Percentiles rank a stretch among this genome's conserved stretches.
Conservation (phyloP, 2,113 vertebrate genomes). For the Dendropsophus ebraccatus region DNA sequence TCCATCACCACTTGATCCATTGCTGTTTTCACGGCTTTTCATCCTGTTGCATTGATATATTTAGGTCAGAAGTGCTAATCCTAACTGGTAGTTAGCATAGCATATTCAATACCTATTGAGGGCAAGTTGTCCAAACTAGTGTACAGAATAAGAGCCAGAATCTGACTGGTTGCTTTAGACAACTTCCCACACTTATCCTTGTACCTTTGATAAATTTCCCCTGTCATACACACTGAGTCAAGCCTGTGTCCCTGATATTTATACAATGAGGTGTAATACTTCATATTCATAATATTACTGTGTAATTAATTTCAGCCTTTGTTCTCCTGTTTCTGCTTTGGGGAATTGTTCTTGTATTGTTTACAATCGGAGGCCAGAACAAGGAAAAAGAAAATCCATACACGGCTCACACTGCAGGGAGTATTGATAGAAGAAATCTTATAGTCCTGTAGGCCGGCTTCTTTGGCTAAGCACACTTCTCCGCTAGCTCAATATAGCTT, state of each 20-base stretch:
- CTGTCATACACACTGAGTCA: background rate
- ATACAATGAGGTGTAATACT: background rate
- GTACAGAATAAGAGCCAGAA: background rate
- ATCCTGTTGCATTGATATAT: background rate
- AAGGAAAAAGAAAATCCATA: constrained; percentile 32
- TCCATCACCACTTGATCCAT: background rate
- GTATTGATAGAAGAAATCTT: constrained; percentile 24
- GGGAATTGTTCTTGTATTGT: constrained; percentile 27
- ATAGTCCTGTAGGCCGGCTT: background rate
- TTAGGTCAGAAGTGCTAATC: too few relatives aligned
- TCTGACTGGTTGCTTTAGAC: background rate
- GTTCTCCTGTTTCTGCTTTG: background rate
- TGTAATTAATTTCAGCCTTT: constrained; percentile 39
- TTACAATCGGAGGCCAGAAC: constrained; percentile 20
- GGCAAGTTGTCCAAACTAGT: background rate
- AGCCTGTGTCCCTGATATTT: background rate
- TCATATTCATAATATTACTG: background rate
- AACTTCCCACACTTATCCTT: background rate
- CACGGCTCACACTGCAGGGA: background rate
- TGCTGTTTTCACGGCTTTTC: background rate
- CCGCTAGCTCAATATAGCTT: background rate
- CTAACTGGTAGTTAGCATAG: background rate
- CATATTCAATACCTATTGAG: background rate
- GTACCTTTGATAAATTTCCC: background rate
- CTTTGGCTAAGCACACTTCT: background rate